Evolutionary conservation across 2,113 vertebrate species (phyloP).

Genomic region (Stomatorhinus ivindoensis): DNA sequence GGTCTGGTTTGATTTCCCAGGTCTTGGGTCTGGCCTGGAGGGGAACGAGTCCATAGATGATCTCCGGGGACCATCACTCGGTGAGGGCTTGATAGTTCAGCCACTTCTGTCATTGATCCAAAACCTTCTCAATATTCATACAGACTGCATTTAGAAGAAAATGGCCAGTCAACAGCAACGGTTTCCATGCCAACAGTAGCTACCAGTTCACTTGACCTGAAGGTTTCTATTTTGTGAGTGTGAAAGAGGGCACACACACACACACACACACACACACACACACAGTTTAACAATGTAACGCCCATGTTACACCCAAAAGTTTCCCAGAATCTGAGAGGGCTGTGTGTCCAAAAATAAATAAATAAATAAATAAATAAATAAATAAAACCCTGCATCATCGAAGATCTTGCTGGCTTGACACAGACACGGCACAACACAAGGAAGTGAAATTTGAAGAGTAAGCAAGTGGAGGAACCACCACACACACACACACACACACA

Average conservation of each 20-base stretch:
- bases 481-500: background rate
- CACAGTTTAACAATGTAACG: background rate
- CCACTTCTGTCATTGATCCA: background rate
- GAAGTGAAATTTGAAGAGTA: background rate
- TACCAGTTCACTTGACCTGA: background rate
- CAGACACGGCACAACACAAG: background rate
- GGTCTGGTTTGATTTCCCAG: background rate
- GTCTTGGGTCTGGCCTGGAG: background rate
- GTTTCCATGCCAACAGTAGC: background rate
- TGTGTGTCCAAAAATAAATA: background rate
- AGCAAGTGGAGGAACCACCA: background rate
- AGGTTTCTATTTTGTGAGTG: background rate
- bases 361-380: background rate
- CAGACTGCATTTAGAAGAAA: background rate
- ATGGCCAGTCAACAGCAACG: background rate
- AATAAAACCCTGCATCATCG: background rate
- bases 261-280: background rate
- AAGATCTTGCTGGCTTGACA: background rate
- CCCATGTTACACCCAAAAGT: background rate
- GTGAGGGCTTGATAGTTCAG: background rate
- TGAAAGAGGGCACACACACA: background rate
- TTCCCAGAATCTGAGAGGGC: background rate
- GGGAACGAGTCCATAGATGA: background rate
- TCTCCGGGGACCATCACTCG: background rate
- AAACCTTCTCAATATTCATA: constrained; percentile 6